Percentiles rank a stretch among this genome's conserved stretches.
These are phyloP conservation scores for Spodoptera littoralis DNA, from an alignment of 2,888 invertebrate genomes.

Conservation along the genomic window DNA sequence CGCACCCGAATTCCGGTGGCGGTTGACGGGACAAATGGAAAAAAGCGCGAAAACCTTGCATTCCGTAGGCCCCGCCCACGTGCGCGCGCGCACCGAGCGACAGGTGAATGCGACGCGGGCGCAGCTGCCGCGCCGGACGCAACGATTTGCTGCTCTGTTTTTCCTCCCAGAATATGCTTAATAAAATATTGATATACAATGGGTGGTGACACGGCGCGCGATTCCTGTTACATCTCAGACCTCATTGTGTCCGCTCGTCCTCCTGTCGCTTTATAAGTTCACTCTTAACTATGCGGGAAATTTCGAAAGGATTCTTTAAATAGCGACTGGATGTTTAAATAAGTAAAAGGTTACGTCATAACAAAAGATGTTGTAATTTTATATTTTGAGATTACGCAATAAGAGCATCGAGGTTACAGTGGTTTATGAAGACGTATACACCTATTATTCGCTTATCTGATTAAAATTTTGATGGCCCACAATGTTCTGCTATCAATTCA, in stretches of 20 bases:
- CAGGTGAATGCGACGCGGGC: conserved; percentile 85
- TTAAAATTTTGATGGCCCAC: conserved; percentile 13
- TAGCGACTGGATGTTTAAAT: conserved; percentile 32
- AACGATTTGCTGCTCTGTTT: conserved; percentile 79
- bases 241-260: conserved; percentile 66
- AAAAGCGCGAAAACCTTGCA: conserved; percentile 80
- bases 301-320: conserved; percentile 47
- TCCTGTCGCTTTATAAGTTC: conserved; percentile 57
- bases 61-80: conserved; percentile 82
- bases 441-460: conserved; percentile 20
- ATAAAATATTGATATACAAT: conserved; percentile 84
- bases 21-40: conserved; percentile 81
- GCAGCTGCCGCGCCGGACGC: conserved; percentile 76
- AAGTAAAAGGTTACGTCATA: conserved; percentile 18
- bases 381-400: conserved; percentile 44
- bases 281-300: conserved; percentile 39
- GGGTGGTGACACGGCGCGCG: conserved; percentile 75
- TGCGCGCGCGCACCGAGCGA: conserved; percentile 77
- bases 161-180: conserved; percentile 77
- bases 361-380: conserved; percentile 21
- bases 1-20: conserved; percentile 86
- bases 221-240: conserved; percentile 65
- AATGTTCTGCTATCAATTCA: conserved; percentile 25
- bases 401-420: conserved; percentile 33
- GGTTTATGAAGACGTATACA: conserved; percentile 17